These are phyloP conservation scores for Aix galericulata DNA, from an alignment of 2,113 vertebrate genomes.

Conservation along the genomic window DNA sequence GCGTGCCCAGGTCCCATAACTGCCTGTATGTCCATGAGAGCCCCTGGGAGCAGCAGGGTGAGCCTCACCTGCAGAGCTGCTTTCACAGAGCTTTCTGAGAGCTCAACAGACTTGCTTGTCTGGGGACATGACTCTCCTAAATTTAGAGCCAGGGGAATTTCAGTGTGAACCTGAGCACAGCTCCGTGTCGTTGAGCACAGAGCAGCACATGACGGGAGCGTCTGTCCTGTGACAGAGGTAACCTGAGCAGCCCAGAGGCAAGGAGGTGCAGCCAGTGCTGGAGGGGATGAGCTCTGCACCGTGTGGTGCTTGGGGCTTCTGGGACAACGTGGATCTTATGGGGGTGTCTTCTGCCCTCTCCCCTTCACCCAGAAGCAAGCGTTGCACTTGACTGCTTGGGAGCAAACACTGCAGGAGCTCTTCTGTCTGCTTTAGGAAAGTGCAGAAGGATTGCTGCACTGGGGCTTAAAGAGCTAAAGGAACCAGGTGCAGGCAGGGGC, in stretches of 20 bases:
- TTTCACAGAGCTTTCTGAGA: accelerated
- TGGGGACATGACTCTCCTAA: neutral
- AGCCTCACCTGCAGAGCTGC: neutral
- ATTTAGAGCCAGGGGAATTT: neutral
- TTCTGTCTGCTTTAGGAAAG: neutral
- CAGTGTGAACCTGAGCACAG: neutral
- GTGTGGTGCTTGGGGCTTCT: neutral
- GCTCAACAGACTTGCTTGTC: neutral
- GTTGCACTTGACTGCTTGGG: neutral
- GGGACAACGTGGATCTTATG: accelerated
- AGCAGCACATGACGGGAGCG: neutral
- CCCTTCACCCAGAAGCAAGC: neutral
- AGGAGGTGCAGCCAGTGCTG: neutral
- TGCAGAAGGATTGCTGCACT: neutral
- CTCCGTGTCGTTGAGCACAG: neutral
- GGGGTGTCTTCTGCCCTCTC: neutral
- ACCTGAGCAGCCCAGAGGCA: neutral
- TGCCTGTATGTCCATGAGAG: accelerated
- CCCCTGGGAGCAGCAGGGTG: neutral
- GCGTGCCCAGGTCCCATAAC: neutral
- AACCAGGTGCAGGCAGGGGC: neutral
- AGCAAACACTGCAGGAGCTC: neutral
- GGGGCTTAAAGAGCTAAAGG: neutral
- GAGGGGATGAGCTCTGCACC: neutral
- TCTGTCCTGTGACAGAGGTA: neutral